phyloP scores from a whole-genome alignment of 53 echinoderm and acorn worm genomes.

The Holothuria scabra region DNA sequence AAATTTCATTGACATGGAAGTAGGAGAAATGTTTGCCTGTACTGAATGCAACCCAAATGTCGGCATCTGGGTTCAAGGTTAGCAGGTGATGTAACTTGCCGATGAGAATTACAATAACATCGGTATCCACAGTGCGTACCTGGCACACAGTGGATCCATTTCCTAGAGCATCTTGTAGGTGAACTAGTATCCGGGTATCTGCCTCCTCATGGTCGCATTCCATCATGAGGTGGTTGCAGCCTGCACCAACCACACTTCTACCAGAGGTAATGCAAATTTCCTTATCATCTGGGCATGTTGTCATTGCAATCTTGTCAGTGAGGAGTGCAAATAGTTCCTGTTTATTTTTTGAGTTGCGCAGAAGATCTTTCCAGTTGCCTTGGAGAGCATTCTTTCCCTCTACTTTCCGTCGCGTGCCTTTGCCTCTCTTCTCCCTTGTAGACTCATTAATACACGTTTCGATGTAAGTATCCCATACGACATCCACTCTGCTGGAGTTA shows the following conservation, averaged over 20 bases:
- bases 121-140: constrained; percentile 71
- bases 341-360: constrained; percentile 34
- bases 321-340: no score
- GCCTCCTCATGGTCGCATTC: constrained; percentile 68
- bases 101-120: constrained; percentile 61
- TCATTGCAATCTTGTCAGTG: constrained; percentile 40
- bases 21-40: constrained; percentile 51
- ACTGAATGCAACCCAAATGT: constrained; percentile 71
- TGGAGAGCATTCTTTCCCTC: constrained; percentile 39
- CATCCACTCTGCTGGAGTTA: constrained; percentile 46
- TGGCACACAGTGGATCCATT: constrained; percentile 44
- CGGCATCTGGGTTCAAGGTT: constrained; percentile 3
- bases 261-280: constrained; percentile 40
- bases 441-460: constrained; percentile 49
- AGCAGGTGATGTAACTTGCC: constrained; percentile 47
- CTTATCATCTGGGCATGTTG: constrained; percentile 20
- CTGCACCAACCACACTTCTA: neutral
- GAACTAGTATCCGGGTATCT: constrained; percentile 59
- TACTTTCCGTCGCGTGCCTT: constrained; percentile 55
- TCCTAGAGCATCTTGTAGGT: constrained; percentile 48
- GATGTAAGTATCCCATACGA: constrained; percentile 60
- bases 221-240: constrained; percentile 43
- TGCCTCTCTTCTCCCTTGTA: constrained; percentile 59
- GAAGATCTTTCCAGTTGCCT: constrained; percentile 53
- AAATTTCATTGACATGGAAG: constrained; percentile 56